Evolutionary conservation across 2,113 vertebrate species (phyloP), one percentile per base, ranked within the genome.

Genomic region (Poeciliopsis prolifica): DNA sequence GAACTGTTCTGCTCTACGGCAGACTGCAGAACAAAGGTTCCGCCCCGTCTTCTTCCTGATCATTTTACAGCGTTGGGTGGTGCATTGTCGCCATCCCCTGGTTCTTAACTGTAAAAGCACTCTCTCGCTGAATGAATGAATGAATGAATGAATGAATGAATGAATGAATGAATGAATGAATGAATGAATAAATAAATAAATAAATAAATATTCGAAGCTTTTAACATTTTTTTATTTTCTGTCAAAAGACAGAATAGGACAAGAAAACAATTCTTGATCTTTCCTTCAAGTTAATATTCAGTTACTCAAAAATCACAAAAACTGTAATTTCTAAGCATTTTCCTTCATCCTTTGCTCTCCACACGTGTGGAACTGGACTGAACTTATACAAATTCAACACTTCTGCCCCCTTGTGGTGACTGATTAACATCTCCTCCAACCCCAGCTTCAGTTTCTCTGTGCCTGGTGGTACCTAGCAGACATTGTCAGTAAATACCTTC

Each of bases 1-100:
- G 89, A 91, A 81, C 73, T 63, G 80, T 88, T 68, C 81, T 74
- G 74, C 48, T 2, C 17, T 7, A 17, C 77, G 75, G 48, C 48
- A 30, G 2, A 17, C 77, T 77, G 42, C 48, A 30, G 0, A 77
- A 15, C 68, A 86, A 69, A 69, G 74, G 37, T 82, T 83, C 74
- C 58, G 33, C 35, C 33, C 29, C 33, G 5, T 51, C 30, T 37
- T 37, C 30, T 26, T 65, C 30, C 1, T 51, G 9, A 4, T n/a
- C 15, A 33, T 9, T 64, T 64, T 30, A 19, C 30, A 64, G 24
- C 22, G 11, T 13, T 42, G 24, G 22, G 65, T 24, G 61, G 28
- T 14, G 28, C 35, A 17, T n/a, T 64, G 64, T 40, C 17, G 28
- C 71, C 61, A 64, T n/a, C 71, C 2, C 5, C 29, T 73, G 71